These are phyloP conservation scores for Pithys albifrons DNA, from an alignment of 2,113 vertebrate genomes.

Conservation along the genomic window DNA sequence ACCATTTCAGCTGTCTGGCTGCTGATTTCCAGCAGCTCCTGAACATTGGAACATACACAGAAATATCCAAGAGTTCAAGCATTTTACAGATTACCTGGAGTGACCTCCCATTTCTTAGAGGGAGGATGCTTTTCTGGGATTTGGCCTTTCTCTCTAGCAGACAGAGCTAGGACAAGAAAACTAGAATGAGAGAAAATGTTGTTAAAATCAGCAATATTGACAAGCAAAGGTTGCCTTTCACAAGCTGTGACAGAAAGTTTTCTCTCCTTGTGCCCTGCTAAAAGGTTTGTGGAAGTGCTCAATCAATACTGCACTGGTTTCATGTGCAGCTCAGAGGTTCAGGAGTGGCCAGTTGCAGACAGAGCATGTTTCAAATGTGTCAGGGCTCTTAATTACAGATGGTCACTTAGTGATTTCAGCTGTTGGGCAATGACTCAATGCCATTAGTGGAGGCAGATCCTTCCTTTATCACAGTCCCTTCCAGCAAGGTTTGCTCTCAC, in stretches of 20 bases:
- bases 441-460: background rate
- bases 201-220: background rate
- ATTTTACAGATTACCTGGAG: background rate
- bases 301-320: background rate
- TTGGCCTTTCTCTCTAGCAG: background rate
- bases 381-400: background rate
- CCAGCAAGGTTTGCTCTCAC: background rate
- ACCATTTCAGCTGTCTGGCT: background rate
- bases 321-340: background rate
- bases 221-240: background rate
- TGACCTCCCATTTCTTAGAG: background rate
- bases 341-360: background rate
- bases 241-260: background rate
- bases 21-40: background rate
- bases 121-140: background rate
- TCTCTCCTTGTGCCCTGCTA: background rate
- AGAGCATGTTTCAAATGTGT: background rate
- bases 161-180: background rate
- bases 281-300: background rate
- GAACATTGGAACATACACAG: background rate
- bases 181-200: background rate
- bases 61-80: background rate
- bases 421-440: background rate
- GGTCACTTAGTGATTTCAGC: background rate
- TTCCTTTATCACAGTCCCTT: background rate